A percentile compares a stretch with the other conserved stretches of the same genome.
These are phyloP conservation scores for Oncorhynchus kisutch DNA, from an alignment of 2,113 vertebrate genomes.

Conservation along the genomic window DNA sequence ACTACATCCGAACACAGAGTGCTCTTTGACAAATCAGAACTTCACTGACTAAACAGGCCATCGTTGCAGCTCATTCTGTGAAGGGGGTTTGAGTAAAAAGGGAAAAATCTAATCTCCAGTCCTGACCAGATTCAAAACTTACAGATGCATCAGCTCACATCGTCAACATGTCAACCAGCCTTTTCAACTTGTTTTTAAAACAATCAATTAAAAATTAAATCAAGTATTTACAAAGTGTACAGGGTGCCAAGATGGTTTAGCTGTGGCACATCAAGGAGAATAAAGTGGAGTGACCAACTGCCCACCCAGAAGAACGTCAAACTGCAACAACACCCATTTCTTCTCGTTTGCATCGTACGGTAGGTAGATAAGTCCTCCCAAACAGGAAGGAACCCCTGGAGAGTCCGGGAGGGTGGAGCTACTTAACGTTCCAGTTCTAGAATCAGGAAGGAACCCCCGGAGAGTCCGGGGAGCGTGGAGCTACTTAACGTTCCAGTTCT, in stretches of 20 bases:
- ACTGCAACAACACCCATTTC: slow-evolving; percentile 24
- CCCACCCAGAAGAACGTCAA: slow-evolving; percentile 65
- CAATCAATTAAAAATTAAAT: slow-evolving; percentile 78
- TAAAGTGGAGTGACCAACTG: slow-evolving; percentile 42
- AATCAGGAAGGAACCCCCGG: background rate
- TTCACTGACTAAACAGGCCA: slow-evolving; percentile 56
- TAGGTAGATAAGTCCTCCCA: slow-evolving; percentile 57
- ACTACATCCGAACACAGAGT: slow-evolving; percentile 33
- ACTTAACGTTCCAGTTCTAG: slow-evolving; percentile 16
- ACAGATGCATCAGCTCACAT: slow-evolving; percentile 43
- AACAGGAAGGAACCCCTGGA: no score
- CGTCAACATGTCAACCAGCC: slow-evolving; percentile 56
- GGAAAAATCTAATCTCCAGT: slow-evolving; percentile 52
- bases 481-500: slow-evolving; percentile 9
- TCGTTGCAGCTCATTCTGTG: slow-evolving; percentile 53
- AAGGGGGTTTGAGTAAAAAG: slow-evolving; percentile 29
- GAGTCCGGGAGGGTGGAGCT: no score
- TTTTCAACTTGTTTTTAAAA: slow-evolving; percentile 75
- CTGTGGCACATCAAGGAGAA: slow-evolving; percentile 56
- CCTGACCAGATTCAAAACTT: slow-evolving; percentile 53
- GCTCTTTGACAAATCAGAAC: slow-evolving; percentile 60
- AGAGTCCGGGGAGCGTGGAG: no score
- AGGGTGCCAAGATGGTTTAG: slow-evolving; percentile 52
- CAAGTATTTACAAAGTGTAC: slow-evolving; percentile 77
- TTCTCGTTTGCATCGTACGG: slow-evolving; percentile 3